Percentiles rank a stretch among this genome's conserved stretches.
Conservation (phyloP, 2,888 invertebrate species). For the Thymelicus sylvestris region DNA sequence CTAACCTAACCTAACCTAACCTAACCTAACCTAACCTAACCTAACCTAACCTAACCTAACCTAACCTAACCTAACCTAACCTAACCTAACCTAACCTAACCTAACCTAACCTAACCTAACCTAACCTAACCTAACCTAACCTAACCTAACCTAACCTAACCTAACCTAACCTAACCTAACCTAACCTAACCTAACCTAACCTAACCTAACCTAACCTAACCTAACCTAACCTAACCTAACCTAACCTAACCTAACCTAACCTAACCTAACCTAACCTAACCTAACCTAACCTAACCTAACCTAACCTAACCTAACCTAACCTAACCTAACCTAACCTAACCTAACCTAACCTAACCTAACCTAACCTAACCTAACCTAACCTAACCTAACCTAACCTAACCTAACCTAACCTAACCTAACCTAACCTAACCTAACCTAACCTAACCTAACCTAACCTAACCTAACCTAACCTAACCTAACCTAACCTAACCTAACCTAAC, state of each 20-base stretch:
- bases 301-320: constrained; percentile 36
- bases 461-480: too few species aligned
- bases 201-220: constrained; percentile 16
- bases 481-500: too few species aligned
- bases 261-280: constrained; percentile 26
- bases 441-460: too few species aligned
- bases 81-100: constrained; percentile 14
- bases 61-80: constrained; percentile 17
- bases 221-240: constrained; percentile 30
- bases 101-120: constrained; percentile 10
- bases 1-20: constrained; percentile 15
- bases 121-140: constrained; percentile 13
- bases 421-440: too few species aligned
- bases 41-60: constrained; percentile 16
- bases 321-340: constrained; percentile 37
- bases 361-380: too few species aligned
- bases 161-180: constrained; percentile 10
- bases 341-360: constrained; percentile 34
- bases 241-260: constrained; percentile 35
- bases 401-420: too few species aligned
- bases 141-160: constrained; percentile 14
- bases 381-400: too few species aligned
- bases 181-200: constrained; percentile 13
- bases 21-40: constrained; percentile 15
- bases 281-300: constrained; percentile 29